A percentile compares a stretch with the other conserved stretches of the same genome.
phyloP scores from a whole-genome alignment of 1,140 invertebrate genomes.

The Druon quercuslanigerum region DNA sequence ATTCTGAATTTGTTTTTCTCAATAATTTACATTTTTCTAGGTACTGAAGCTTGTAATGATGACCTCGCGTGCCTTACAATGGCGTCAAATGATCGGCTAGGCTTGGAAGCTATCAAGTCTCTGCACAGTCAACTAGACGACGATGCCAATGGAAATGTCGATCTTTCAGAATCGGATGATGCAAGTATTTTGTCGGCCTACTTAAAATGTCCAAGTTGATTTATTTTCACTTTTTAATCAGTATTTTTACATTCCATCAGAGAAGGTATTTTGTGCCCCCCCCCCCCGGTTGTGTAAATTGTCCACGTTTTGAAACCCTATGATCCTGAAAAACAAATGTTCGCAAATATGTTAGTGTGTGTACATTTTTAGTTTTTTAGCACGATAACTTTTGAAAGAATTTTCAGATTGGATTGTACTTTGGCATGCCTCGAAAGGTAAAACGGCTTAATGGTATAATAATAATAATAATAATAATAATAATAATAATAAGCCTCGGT shows the following conservation, averaged over 20 bases:
- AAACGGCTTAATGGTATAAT: too few relatives aligned
- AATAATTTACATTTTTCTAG: constrained; percentile 49
- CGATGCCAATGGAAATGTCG: constrained; percentile 95
- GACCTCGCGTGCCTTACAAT: constrained; percentile 84
- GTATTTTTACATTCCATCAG: background rate
- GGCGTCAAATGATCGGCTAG: constrained; percentile 85
- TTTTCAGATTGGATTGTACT: too few relatives aligned
- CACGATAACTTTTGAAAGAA: too few relatives aligned
- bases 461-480: too few relatives aligned
- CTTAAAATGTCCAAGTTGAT: constrained; percentile 32
- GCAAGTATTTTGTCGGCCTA: constrained; percentile 77
- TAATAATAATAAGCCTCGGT: too few relatives aligned
- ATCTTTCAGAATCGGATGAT: constrained; percentile 95
- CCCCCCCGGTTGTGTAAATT: too few relatives aligned
- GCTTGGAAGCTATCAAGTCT: constrained; percentile 90
- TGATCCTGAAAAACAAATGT: too few relatives aligned
- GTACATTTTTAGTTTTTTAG: too few relatives aligned
- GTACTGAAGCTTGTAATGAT: constrained; percentile 78
- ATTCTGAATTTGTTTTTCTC: constrained; percentile 1
- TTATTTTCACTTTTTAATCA: background rate
- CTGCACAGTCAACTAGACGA: constrained; percentile 94
- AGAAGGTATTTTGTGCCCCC: too few relatives aligned
- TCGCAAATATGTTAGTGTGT: too few relatives aligned
- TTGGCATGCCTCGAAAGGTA: too few relatives aligned
- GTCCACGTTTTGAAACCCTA: too few relatives aligned